A percentile compares a stretch with the other conserved stretches of the same genome.
phyloP scores from a whole-genome alignment of 2,113 vertebrate species.

The Chionodraco myersi region DNA sequence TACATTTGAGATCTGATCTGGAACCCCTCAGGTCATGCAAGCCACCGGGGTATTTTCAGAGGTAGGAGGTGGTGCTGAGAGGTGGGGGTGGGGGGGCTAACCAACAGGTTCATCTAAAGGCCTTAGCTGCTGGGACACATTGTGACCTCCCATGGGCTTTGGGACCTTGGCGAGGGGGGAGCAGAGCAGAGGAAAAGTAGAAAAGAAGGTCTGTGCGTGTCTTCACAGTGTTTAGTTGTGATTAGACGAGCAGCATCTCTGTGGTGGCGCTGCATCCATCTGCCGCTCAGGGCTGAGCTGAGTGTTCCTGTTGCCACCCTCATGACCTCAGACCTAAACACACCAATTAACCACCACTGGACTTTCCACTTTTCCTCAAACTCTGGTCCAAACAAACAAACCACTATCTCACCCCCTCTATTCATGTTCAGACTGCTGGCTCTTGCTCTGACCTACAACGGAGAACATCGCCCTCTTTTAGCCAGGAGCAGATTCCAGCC shows the following conservation, averaged over 20 bases:
- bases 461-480: constrained; percentile 39
- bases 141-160: constrained; percentile 71
- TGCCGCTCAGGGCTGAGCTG: constrained; percentile 58
- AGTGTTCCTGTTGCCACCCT: constrained; percentile 70
- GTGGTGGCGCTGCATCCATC: constrained; percentile 67
- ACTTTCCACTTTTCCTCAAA: constrained; percentile 70
- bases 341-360: constrained; percentile 78
- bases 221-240: constrained; percentile 77
- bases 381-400: constrained; percentile 73
- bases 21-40: constrained; percentile 31
- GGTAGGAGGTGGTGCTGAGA: constrained; percentile 33
- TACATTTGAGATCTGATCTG: constrained; percentile 31
- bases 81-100: constrained; percentile 7
- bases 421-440: constrained; percentile 61
- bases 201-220: constrained; percentile 71
- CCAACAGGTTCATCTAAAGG: constrained; percentile 55
- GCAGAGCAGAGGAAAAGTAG: constrained; percentile 47
- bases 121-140: constrained; percentile 69
- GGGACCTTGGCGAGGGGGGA: constrained; percentile 47
- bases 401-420: constrained; percentile 38
- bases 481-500: not conserved
- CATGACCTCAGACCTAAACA: constrained; percentile 76
- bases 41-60: constrained; percentile 34
- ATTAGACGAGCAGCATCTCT: constrained; percentile 74
- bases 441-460: constrained; percentile 49